A percentile compares a stretch with the other conserved stretches of the same genome.
Conservation (phyloP, 2,113 vertebrate species). For the Phylloscopus trochilus region DNA sequence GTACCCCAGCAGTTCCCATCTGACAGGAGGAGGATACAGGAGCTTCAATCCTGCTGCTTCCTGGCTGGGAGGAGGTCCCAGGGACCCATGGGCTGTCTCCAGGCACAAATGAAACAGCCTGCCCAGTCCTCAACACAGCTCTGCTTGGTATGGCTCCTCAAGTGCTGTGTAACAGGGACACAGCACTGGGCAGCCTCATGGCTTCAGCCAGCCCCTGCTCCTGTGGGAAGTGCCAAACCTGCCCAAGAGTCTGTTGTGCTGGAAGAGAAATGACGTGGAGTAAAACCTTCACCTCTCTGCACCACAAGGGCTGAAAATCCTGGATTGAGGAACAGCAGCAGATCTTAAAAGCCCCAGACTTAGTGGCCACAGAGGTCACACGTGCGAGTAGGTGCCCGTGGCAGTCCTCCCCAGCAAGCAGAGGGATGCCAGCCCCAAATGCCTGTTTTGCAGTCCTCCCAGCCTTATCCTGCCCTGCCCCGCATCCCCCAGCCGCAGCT, state of each 20-base stretch:
- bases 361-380: background rate
- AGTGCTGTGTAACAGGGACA: background rate
- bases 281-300: background rate
- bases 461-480: background rate
- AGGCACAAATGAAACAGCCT: background rate
- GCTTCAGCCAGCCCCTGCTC: background rate
- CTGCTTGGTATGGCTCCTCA: background rate
- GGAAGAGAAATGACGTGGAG: background rate
- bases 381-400: accelerated
- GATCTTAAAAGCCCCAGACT: background rate
- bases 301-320: background rate
- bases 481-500: background rate
- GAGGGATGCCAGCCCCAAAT: background rate
- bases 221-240: background rate
- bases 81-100: background rate
- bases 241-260: background rate
- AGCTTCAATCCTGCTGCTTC: background rate
- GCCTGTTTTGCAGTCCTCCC: accelerated
- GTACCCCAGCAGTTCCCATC: background rate
- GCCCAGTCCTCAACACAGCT: background rate
- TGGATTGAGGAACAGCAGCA: background rate
- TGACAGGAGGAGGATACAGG: background rate
- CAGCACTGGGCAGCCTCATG: background rate
- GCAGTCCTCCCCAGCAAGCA: background rate
- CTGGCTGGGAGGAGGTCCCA: background rate